phyloP scores from a whole-genome alignment of 2,797 vertebrate genomes.

The Luscinia luscinia region DNA sequence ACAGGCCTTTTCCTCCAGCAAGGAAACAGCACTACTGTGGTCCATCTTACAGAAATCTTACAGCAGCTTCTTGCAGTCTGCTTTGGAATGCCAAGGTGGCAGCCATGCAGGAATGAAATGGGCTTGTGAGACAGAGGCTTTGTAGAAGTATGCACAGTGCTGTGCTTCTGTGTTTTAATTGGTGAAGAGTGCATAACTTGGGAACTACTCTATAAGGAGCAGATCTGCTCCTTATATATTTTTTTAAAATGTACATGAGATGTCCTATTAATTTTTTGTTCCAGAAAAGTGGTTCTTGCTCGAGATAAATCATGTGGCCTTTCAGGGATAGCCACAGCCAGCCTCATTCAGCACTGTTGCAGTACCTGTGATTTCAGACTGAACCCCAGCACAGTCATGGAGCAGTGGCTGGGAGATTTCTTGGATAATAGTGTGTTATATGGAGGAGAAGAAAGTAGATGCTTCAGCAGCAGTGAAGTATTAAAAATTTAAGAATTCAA shows the following conservation, averaged over 20 bases:
- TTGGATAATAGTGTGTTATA: background rate
- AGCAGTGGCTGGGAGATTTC: background rate
- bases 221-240: background rate
- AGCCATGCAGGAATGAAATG: background rate
- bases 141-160: background rate
- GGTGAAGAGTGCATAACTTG: background rate
- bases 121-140: background rate
- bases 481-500: conserved; percentile 43
- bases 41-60: background rate
- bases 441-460: background rate
- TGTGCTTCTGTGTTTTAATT: background rate
- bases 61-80: background rate
- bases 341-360: too few relatives aligned
- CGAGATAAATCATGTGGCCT: background rate
- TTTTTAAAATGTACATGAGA: background rate
- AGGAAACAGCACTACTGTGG: background rate
- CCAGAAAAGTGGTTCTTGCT: background rate
- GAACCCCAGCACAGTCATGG: background rate
- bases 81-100: background rate
- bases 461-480: background rate
- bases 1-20: background rate
- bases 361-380: background rate
- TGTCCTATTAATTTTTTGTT: background rate
- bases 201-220: background rate
- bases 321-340: background rate